Evolutionary conservation across 2,797 vertebrate genomes (phyloP), one percentile per base, ranked within the genome.

Genomic region (Clarias laeviceps): DNA sequence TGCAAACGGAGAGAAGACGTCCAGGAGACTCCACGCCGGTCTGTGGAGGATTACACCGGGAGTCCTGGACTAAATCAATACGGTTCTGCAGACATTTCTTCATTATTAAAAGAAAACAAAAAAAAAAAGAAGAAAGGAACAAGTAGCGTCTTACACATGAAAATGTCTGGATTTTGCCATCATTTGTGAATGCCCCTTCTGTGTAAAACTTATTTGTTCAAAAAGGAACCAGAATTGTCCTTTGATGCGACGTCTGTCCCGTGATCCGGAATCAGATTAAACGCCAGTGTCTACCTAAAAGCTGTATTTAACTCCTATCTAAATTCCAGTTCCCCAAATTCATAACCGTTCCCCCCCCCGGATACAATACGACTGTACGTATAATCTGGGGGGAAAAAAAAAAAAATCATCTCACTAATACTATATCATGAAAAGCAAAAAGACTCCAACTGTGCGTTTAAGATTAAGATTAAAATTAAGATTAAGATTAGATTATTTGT

Each of bases 321-420:
- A 83, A 78, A 72, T 69, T 85, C 84, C 83, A 87, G 84, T 86
- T 89, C 84, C 73, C 56, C 62, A 76, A 82, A 78, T 59, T 82
- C 37, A 45, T 9, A 45, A 68, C 11, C 27, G 70, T 62, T 50
- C 34, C 37, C 7, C 45, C 45, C 50, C 59, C 4, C 37, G 22
- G 80, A 80, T 29, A 56, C 34, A 80, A 82, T 12, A 78, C 50
- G 50, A 14, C 50, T 54, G 50, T 54, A 14, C 3, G 24, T 80
- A 73, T 80, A 62, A 64, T 45, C 11, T 50, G 32, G 24, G 64
- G 22, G 7, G 12, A 0, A n/a, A 5, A 78, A 27, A 65, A 15
- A 77, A 18, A 50, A 73, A 83, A n/a, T 32, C 73, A 73, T 32
- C 40, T 83, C 37, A 64, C 73, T 27, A 65, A 56, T 45, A 69